phyloP scores from a whole-genome alignment of 2,113 vertebrate species.

The Tragelaphus scriptus region DNA sequence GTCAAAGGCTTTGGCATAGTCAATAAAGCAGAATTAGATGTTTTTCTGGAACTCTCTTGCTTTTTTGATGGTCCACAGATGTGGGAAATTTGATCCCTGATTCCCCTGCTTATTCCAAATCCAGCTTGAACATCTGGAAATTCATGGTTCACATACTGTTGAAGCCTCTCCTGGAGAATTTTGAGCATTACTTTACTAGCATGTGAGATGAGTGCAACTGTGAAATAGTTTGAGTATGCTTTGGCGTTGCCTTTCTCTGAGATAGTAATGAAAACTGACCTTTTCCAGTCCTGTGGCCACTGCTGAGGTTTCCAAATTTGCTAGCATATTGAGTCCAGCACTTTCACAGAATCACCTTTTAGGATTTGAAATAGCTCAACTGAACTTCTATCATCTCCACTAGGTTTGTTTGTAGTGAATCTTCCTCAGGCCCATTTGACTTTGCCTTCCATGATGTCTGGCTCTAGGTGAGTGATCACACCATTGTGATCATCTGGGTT shows the following conservation, averaged over 20 bases:
- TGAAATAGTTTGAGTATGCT: background rate
- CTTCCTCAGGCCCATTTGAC: too few relatives aligned
- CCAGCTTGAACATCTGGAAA: background rate
- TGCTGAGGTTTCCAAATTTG: too few relatives aligned
- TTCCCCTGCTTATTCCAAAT: background rate
- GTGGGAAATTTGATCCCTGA: background rate
- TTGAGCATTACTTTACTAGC: background rate
- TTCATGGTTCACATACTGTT: background rate
- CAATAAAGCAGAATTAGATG: background rate
- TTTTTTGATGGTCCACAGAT: background rate
- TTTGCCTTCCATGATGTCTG: too few relatives aligned
- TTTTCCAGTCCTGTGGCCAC: background rate
- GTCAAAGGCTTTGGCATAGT: background rate
- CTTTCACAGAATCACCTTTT: too few relatives aligned
- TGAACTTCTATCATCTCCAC: too few relatives aligned
- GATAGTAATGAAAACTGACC: background rate
- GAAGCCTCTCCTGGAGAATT: background rate
- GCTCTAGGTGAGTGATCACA: too few relatives aligned
- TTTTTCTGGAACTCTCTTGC: background rate
- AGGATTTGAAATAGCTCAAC: too few relatives aligned
- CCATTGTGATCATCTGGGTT: too few relatives aligned
- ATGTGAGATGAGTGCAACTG: background rate
- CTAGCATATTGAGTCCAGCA: too few relatives aligned
- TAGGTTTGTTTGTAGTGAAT: too few relatives aligned
- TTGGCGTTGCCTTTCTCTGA: background rate